Base-by-base conservation (phyloP, 2,888 invertebrate genomes). In the Eupithecia tripunctaria region DNA sequence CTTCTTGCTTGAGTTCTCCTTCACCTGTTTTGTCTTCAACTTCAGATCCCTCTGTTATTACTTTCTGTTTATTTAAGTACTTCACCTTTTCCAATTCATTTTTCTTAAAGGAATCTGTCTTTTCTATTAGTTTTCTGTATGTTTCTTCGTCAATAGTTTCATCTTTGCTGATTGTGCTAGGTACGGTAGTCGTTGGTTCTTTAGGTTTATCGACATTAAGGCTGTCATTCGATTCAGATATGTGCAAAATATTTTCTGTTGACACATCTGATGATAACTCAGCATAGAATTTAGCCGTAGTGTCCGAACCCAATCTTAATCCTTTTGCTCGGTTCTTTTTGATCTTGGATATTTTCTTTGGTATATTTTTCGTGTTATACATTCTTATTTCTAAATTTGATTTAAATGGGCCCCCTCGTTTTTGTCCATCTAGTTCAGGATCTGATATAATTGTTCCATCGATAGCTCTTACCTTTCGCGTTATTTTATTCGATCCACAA, bases 301-400 rank as follows among this genome's bases (percentile, higher is more conserved):
- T 95, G 67, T 94, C 94, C 15, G 90, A 84, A 12, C 89, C 91
- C 1, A 92, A 80, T 47, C 95, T 94, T 36, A 94, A 86, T 12
- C 94, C 92, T 82, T 95, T 95, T 67, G 95, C 95, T 80, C 96
- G 95, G 78, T 95, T 96, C 84, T 96, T 96, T 83, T 96, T 96
- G 67, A 96, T 86, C 85, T 96, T 96, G n/a, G 96, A 95, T 81
- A 96, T 96, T 85, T 96, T 95, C 89, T 96, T 96, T 85, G 96
- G 96, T 87, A 96, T 93, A 18, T 96, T 96, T 92, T 96, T 96
- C 62, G 95, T 94, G 79, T 95, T 96, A 82, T 96, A 96, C 91
- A 95, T 95, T 85, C 95, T 95, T 60, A 95, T 92, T 87, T 95
- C 95, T 78, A 95, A 84, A 74, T 92, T 94, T 0, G 88, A 82